Percentiles rank a stretch among this genome's conserved stretches.
Conservation (phyloP, 2,797 vertebrate genomes). For the Acanthopagrus latus region DNA sequence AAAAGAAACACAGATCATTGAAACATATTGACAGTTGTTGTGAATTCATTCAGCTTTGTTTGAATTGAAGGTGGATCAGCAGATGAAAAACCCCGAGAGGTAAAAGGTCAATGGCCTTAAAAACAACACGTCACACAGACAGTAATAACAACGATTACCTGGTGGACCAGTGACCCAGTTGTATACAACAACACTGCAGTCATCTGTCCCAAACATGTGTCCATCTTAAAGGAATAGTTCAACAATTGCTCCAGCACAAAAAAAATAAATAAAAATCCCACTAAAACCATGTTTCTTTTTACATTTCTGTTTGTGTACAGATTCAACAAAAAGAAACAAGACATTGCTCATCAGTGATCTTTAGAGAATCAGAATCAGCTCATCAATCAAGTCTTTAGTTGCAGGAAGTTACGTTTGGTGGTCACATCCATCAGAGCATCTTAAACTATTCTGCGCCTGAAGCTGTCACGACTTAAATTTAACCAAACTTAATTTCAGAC, state of each 20-base stretch:
- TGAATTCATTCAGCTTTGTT: slow-evolving; percentile 18
- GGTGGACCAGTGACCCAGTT: not conserved
- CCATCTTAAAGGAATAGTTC: not conserved
- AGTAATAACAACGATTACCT: not conserved
- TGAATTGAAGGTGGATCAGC: slow-evolving; percentile 12
- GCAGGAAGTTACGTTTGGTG: not conserved
- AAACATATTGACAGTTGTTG: not conserved
- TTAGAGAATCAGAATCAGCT: not conserved
- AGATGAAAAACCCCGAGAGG: not conserved
- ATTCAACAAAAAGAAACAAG: not conserved
- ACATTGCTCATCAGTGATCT: not conserved
- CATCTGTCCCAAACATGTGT: not conserved
- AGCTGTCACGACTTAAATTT: not conserved
- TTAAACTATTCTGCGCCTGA: not conserved
- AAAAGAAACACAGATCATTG: slow-evolving; percentile 34
- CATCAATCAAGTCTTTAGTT: not conserved
- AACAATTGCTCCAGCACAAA: not conserved
- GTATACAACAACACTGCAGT: not conserved
- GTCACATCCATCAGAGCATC: not conserved
- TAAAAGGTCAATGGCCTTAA: not conserved
- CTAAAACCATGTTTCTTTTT: not conserved
- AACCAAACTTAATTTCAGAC: no score
- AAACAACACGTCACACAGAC: not conserved
- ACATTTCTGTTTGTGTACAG: not conserved
- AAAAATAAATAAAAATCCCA: no score